Evolutionary conservation across 1,140 invertebrate species (phyloP).

Genomic region (Thalassaphorura encarpata): DNA sequence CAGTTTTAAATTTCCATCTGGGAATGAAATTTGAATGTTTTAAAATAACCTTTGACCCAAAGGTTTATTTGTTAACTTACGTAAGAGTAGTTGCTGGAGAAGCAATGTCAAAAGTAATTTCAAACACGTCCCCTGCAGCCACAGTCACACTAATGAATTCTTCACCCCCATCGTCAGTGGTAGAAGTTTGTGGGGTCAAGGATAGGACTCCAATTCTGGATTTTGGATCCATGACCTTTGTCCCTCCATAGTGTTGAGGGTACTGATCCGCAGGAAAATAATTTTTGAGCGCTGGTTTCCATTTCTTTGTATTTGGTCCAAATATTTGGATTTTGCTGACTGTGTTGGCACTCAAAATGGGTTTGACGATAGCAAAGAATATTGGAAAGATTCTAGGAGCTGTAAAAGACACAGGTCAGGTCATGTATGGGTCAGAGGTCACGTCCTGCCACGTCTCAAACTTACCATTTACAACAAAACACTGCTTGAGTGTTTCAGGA

Average conservation of each 20-base stretch:
- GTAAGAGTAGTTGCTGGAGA: slow-evolving; percentile 9
- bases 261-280: neutral
- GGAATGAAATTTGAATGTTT: too few species aligned
- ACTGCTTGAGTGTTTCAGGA: slow-evolving; percentile 8
- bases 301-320: neutral
- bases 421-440: too few species aligned
- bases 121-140: slow-evolving; percentile 11
- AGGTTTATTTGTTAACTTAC: too few species aligned
- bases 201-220: neutral
- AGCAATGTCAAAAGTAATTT: neutral
- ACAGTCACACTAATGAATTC: neutral
- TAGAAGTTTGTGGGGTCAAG: too few species aligned
- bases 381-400: slow-evolving; percentile 4
- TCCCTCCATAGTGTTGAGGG: neutral
- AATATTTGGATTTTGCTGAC: slow-evolving; percentile 12
- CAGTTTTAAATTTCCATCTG: too few species aligned
- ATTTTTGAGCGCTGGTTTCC: neutral
- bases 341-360: slow-evolving; percentile 5
- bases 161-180: too few species aligned
- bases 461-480: slow-evolving; percentile 16
- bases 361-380: slow-evolving; percentile 4
- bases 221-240: too few species aligned
- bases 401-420: neutral
- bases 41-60: too few species aligned
- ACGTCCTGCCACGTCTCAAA: too few species aligned